Evolutionary conservation across 2,888 invertebrate genomes (phyloP).

Genomic region (Drosophila putrida): DNA sequence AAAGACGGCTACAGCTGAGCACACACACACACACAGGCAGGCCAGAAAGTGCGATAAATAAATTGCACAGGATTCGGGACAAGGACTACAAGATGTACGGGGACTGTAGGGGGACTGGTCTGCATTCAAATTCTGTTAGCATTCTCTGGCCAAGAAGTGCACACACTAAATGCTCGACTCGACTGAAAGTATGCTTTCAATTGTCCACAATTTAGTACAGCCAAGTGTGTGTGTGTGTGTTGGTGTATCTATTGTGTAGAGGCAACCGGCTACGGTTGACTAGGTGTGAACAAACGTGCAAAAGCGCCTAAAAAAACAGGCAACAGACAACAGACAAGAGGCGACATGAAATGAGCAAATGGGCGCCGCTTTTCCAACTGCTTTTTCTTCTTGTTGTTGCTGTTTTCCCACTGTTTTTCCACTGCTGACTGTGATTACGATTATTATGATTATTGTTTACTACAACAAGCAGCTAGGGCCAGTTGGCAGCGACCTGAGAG

Average conservation of each 20-base stretch:
- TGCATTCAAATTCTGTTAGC: conserved; percentile 17
- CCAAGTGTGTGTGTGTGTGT: conserved; percentile 20
- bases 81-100: background rate
- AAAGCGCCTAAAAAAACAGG: conserved; percentile 57
- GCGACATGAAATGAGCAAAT: conserved; percentile 40
- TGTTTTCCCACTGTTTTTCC: conserved; percentile 6
- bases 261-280: conserved; percentile 45
- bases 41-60: conserved; percentile 63
- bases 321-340: conserved; percentile 39
- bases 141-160: conserved; percentile 44
- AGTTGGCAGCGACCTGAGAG: conserved; percentile 11
- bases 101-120: no score
- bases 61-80: conserved; percentile 28
- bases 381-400: background rate
- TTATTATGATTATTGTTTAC: conserved; percentile 80
- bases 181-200: conserved; percentile 77
- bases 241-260: conserved; percentile 39
- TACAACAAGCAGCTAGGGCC: conserved; percentile 22
- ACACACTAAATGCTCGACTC: conserved; percentile 77
- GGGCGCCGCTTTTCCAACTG: conserved; percentile 8
- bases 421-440: conserved; percentile 67
- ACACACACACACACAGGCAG: no score
- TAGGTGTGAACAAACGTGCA: conserved; percentile 74
- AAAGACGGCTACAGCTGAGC: conserved; percentile 48
- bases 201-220: conserved; percentile 80